These are phyloP conservation scores for Porites rus DNA, from an alignment of 92 coral and sea anemone species.

Conservation along the genomic window DNA sequence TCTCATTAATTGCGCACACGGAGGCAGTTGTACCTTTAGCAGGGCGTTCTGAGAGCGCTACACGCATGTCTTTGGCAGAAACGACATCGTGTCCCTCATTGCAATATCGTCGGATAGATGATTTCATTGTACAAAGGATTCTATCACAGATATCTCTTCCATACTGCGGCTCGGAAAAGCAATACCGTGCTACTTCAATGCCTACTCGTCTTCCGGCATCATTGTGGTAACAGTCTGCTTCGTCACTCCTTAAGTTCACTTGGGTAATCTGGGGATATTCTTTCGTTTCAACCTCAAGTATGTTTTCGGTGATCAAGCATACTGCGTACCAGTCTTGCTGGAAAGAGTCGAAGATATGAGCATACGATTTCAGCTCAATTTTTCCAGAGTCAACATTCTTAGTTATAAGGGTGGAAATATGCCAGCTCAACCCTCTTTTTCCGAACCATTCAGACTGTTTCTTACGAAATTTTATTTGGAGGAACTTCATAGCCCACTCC, in stretches of 20 bases:
- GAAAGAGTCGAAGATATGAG: conserved; percentile 34
- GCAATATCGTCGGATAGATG: conserved; percentile 38
- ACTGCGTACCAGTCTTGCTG: conserved; percentile 56
- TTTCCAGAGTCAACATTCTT: neutral
- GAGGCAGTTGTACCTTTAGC: conserved; percentile 71
- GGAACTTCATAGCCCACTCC: neutral
- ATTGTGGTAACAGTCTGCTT: too few relatives aligned
- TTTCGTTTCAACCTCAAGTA: neutral
- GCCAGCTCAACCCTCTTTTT: conserved; percentile 46
- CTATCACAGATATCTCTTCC: conserved; percentile 14
- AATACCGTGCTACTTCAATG: neutral
- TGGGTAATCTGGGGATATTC: too few relatives aligned
- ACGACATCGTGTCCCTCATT: conserved; percentile 56
- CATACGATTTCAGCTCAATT: conserved; percentile 30
- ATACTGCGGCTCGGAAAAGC: neutral
- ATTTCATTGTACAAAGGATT: conserved; percentile 50
- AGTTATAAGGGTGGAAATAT: conserved; percentile 10
- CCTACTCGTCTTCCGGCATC: neutral
- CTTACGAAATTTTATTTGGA: neutral
- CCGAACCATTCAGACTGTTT: conserved; percentile 30
- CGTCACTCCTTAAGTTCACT: too few relatives aligned
- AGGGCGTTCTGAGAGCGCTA: conserved; percentile 63
- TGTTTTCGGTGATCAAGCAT: conserved; percentile 25
- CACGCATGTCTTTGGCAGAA: conserved; percentile 43
- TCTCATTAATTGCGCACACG: conserved; percentile 46